Conservation (phyloP, 2,888 invertebrate genomes). For the Brachypalpus laphriformis region DNA sequence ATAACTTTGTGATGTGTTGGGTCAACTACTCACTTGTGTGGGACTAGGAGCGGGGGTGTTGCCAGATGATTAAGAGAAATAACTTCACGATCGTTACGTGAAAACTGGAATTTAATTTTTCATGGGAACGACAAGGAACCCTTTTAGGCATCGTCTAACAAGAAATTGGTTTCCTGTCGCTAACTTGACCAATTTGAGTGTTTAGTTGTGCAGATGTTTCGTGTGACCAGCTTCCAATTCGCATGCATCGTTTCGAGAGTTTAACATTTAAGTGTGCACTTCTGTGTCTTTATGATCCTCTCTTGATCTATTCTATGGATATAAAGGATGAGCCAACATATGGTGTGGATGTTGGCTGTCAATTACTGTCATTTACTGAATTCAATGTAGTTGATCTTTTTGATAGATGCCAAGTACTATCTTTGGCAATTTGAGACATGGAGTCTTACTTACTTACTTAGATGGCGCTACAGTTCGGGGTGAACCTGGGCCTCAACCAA, state of each 20-base stretch:
- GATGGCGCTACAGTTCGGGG: too few species aligned
- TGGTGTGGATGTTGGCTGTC: too few species aligned
- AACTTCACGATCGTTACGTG: not conserved
- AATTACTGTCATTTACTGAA: too few species aligned
- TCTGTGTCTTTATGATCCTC: too few species aligned
- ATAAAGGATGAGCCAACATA: too few species aligned
- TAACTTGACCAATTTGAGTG: not conserved
- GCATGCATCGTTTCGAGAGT: not conserved
- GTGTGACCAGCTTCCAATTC: not conserved
- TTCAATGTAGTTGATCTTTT: too few species aligned
- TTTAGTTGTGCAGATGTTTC: not conserved
- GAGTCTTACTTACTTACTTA: too few species aligned
- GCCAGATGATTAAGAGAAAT: not conserved
- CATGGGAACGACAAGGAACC: not conserved
- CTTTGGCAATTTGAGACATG: too few species aligned
- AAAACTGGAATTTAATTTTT: not conserved
- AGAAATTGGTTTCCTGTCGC: not conserved
- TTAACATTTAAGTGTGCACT: too few species aligned
- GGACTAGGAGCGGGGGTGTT: not conserved
- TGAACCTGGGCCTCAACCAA: too few species aligned
- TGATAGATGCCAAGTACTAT: too few species aligned
- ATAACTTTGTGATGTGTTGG: conserved; percentile 25
- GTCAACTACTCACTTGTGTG: conserved; percentile 13
- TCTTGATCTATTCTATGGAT: too few species aligned
- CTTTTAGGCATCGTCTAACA: not conserved